Conservation (phyloP, 2,113 vertebrate species). For the Rhineura floridana region DNA sequence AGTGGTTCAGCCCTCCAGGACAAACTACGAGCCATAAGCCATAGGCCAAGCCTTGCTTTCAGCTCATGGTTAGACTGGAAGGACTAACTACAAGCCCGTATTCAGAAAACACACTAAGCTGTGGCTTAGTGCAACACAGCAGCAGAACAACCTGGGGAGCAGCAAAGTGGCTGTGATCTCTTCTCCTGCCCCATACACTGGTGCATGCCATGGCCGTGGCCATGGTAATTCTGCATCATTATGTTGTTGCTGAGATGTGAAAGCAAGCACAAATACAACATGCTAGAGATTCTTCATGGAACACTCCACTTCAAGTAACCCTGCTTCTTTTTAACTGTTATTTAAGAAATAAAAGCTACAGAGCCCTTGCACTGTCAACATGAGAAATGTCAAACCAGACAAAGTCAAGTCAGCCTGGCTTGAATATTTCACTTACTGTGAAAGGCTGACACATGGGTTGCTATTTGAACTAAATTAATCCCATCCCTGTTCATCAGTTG, state of each 20-base stretch:
- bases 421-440: slow-evolving; percentile 34
- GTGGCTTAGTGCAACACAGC: too few species aligned
- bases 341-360: slow-evolving; percentile 12
- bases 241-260: background rate
- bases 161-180: too few species aligned
- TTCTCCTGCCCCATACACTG: too few species aligned
- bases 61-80: too few species aligned
- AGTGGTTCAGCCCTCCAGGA: too few species aligned
- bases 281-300: background rate
- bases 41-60: too few species aligned
- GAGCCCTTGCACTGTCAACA: background rate
- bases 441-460: slow-evolving; percentile 46
- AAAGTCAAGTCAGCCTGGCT: slow-evolving; percentile 50
- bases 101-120: too few species aligned
- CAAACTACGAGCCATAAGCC: too few species aligned
- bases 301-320: background rate
- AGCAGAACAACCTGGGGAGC: too few species aligned
- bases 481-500: slow-evolving; percentile 48
- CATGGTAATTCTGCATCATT: background rate
- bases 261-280: background rate
- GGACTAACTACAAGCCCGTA: too few species aligned
- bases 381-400: slow-evolving; percentile 51
- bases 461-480: slow-evolving; percentile 51
- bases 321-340: slow-evolving; percentile 2
- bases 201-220: too few species aligned